Percentiles rank a stretch among this genome's conserved stretches.
Evolutionary conservation across 2,797 vertebrate species (phyloP).

Genomic region (Notolabrus celidotus): DNA sequence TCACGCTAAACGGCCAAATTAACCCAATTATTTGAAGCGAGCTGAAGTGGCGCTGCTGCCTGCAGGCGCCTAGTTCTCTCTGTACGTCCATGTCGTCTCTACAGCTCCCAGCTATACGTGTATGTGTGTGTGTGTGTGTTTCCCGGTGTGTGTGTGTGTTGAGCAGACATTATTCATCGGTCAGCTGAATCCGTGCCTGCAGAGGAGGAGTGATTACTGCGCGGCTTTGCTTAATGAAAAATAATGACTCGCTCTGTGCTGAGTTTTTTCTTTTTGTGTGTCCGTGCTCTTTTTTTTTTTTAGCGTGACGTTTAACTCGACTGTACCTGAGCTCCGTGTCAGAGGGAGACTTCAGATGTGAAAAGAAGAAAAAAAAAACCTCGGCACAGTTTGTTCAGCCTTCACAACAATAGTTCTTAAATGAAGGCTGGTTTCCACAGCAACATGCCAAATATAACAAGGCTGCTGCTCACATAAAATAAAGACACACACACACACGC

Average conservation of each 20-base stretch:
- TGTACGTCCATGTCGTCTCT: slow-evolving; percentile 24
- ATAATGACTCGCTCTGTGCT: slow-evolving; percentile 36
- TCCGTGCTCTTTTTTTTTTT: slow-evolving; percentile 16
- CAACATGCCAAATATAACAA: slow-evolving; percentile 74
- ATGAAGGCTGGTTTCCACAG: slow-evolving; percentile 66
- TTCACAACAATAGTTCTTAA: slow-evolving; percentile 45
- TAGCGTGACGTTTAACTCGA: background rate
- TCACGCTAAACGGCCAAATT: slow-evolving; percentile 67
- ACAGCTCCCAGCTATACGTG: slow-evolving; percentile 32
- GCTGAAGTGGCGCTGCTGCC: slow-evolving; percentile 57
- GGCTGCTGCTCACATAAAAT: slow-evolving; percentile 29
- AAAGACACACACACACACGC: slow-evolving; percentile 19
- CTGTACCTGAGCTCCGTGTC: slow-evolving; percentile 32
- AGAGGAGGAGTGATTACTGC: slow-evolving; percentile 53
- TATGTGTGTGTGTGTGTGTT: slow-evolving; percentile 18
- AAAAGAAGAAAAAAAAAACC: slow-evolving; percentile 29
- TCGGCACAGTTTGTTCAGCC: slow-evolving; percentile 47
- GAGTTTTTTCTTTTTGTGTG: background rate
- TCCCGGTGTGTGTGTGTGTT: slow-evolving; percentile 19
- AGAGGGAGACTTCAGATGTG: slow-evolving; percentile 1
- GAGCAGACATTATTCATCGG: slow-evolving; percentile 30
- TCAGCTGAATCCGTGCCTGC: slow-evolving; percentile 56
- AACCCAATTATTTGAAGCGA: slow-evolving; percentile 62
- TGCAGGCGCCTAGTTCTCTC: slow-evolving; percentile 39
- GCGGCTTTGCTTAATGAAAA: slow-evolving; percentile 59